Evolutionary conservation across 2,797 vertebrate species (phyloP).

Genomic region (Siniperca scherzeri): DNA sequence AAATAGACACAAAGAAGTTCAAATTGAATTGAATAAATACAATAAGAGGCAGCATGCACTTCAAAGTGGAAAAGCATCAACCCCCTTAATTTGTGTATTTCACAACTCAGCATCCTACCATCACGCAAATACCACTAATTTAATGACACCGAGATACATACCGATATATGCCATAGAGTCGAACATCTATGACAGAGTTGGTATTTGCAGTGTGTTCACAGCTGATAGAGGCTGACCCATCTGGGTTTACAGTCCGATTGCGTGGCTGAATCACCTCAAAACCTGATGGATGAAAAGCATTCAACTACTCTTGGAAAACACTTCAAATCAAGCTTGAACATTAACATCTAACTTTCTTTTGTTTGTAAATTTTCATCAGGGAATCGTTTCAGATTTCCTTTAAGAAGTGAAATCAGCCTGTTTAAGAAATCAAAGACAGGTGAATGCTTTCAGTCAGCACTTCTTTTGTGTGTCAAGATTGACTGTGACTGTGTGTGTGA

Average conservation of each 20-base stretch:
- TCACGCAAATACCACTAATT: not conserved
- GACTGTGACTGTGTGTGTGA: not conserved
- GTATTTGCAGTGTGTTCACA: not conserved
- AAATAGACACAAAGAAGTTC: not conserved
- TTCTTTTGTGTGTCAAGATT: not conserved
- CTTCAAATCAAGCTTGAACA: too few species aligned
- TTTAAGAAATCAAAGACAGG: not conserved
- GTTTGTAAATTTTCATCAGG: not conserved
- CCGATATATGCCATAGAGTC: conserved; percentile 1
- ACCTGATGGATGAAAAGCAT: conserved; percentile 1
- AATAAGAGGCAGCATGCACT: too few species aligned
- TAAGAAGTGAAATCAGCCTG: not conserved
- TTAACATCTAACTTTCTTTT: not conserved
- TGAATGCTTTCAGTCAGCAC: not conserved
- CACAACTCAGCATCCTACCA: not conserved
- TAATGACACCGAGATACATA: not conserved
- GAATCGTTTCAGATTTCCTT: not conserved
- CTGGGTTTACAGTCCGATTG: not conserved
- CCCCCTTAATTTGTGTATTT: not conserved
- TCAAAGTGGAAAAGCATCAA: not conserved
- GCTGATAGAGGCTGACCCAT: conserved; percentile 1
- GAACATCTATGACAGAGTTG: not conserved
- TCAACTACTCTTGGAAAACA: not conserved
- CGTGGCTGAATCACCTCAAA: conserved; percentile 41
- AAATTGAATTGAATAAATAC: not conserved